Conservation (phyloP, 1,140 invertebrate genomes). For the Ptiloglossa arizonensis region DNA sequence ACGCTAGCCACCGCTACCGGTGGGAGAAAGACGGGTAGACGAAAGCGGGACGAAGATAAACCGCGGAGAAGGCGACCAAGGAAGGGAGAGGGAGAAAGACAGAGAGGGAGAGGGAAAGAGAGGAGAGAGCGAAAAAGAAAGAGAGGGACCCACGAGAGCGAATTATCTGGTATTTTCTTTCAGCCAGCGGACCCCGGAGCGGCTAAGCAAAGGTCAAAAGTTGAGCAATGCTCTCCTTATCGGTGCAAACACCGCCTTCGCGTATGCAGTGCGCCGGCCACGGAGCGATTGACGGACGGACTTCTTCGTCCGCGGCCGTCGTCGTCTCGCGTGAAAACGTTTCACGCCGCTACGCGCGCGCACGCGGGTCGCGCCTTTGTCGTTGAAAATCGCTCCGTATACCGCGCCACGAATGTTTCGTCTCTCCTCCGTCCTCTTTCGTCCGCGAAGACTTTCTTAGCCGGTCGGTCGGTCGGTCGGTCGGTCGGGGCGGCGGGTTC, state of each 20-base stretch:
- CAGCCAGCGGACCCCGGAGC: slow-evolving; percentile 53
- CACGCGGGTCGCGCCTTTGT: slow-evolving; percentile 4
- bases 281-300: slow-evolving; percentile 13
- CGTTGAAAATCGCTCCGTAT: background rate
- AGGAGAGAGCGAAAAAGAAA: slow-evolving; percentile 10
- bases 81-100: background rate
- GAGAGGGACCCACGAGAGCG: slow-evolving; percentile 27
- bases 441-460: too few species aligned
- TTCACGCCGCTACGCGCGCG: too few species aligned
- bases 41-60: background rate
- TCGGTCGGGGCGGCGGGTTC: too few species aligned
- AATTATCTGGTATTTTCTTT: slow-evolving; percentile 71
- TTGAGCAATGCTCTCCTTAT: slow-evolving; percentile 72
- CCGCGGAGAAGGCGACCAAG: background rate
- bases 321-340: slow-evolving; percentile 25
- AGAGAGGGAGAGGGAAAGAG: background rate
- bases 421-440: background rate
- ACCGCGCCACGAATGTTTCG: background rate
- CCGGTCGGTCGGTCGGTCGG: too few species aligned
- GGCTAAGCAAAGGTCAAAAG: slow-evolving; percentile 74
- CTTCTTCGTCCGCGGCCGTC: background rate
- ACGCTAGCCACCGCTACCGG: slow-evolving; percentile 2
- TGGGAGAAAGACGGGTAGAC: background rate
- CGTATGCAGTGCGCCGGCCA: slow-evolving; percentile 41
- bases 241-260: slow-evolving; percentile 65